Percentiles rank a stretch among this genome's conserved stretches.
These are phyloP conservation scores for Danio albolineatus DNA, from an alignment of 2,797 vertebrate genomes.

Conservation along the genomic window DNA sequence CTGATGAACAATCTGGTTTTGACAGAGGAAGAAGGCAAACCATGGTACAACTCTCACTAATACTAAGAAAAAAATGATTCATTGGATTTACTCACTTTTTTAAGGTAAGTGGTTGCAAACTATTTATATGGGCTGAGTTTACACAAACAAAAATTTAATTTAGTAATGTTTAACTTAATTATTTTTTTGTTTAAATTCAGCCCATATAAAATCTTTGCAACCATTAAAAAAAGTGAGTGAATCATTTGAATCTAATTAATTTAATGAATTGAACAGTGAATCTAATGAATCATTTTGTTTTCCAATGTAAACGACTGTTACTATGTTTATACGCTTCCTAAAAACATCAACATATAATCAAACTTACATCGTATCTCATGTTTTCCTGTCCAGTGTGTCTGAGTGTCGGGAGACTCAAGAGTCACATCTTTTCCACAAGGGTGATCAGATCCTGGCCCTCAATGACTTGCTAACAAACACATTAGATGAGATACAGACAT, in stretches of 20 bases:
- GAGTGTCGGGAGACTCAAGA: constrained; percentile 76
- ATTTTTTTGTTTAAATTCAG: no score
- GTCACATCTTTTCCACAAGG: constrained; percentile 83
- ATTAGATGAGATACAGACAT: constrained; percentile 79
- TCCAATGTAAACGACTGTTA: background rate
- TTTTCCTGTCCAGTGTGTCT: constrained; percentile 75
- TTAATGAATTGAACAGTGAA: no score
- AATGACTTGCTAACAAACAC: constrained; percentile 82
- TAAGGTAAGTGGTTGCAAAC: no score
- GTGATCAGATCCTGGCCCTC: constrained; percentile 86
- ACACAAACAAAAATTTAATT: no score
- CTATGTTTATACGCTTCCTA: background rate
- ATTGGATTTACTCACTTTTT: no score
- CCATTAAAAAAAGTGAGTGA: no score
- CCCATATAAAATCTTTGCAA: no score
- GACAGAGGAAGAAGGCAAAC: constrained; percentile 77
- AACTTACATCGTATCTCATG: background rate
- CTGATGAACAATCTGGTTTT: constrained; percentile 78
- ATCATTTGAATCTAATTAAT: no score
- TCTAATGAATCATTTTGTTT: no score
- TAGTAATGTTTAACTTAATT: no score
- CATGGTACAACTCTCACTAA: constrained; percentile 75
- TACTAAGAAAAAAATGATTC: no score
- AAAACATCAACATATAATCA: background rate
- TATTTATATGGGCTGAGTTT: no score